Conservation (phyloP, 2,797 vertebrate genomes). For the Nannoperca obscura region DNA sequence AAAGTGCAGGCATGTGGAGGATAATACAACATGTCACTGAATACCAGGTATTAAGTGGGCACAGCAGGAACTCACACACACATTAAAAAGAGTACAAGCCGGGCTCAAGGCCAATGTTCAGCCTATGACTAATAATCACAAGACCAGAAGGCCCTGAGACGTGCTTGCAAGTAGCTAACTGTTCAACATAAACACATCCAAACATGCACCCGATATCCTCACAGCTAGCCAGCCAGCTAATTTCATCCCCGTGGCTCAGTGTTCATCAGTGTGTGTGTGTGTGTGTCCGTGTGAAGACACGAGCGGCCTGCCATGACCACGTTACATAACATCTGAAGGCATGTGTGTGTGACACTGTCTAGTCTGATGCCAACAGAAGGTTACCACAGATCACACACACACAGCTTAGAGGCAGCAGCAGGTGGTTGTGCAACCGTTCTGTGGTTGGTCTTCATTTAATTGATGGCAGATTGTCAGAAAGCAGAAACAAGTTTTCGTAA, state of each 20-base stretch:
- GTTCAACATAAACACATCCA: constrained; percentile 39
- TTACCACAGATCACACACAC: constrained; percentile 23
- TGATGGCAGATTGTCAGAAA: constrained; percentile 23
- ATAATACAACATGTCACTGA: constrained; percentile 35
- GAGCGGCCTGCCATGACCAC: neutral
- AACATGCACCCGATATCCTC: constrained; percentile 35
- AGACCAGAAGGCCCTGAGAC: constrained; percentile 50
- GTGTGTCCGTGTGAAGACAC: constrained; percentile 15
- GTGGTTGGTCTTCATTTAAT: neutral
- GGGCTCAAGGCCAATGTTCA: constrained; percentile 38
- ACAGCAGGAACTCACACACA: constrained; percentile 8
- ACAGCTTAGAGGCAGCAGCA: constrained; percentile 4
- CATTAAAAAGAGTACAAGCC: constrained; percentile 7
- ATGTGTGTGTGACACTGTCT: constrained; percentile 21
- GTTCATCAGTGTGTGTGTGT: constrained; percentile 35
- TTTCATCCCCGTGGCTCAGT: constrained; percentile 39
- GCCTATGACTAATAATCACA: constrained; percentile 61
- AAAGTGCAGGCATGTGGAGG: constrained; percentile 25
- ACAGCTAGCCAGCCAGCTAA: constrained; percentile 30
- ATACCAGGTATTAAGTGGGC: constrained; percentile 50
- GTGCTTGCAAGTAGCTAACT: constrained; percentile 10
- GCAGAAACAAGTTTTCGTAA: neutral
- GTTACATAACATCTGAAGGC: constrained; percentile 54
- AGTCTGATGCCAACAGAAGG: constrained; percentile 28
- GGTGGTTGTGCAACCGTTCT: constrained; percentile 18